phyloP scores from a whole-genome alignment of 2,113 vertebrate species.

The Nipponia nippon region DNA sequence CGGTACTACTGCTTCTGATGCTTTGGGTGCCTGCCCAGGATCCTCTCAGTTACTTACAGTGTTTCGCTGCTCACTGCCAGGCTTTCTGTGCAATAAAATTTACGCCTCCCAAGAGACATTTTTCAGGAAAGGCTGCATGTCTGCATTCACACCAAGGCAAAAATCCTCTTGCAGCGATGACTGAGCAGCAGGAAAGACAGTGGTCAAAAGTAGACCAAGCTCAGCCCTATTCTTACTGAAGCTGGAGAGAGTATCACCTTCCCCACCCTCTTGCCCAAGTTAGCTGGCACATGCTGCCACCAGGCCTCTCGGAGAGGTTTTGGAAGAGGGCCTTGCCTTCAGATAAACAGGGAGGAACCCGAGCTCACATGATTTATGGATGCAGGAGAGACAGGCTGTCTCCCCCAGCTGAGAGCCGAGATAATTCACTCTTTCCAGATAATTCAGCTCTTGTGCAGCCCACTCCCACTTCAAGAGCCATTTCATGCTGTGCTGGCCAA shows the following conservation, averaged over 20 bases:
- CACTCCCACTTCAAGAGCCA: background rate
- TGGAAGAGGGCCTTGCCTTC: background rate
- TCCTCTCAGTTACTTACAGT: background rate
- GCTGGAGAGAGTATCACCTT: background rate
- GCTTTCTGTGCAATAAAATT: background rate
- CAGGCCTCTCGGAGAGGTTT: background rate
- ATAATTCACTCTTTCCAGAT: background rate
- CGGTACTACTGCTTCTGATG: accelerated
- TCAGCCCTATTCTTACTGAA: background rate
- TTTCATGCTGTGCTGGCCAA: background rate
- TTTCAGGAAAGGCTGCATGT: background rate
- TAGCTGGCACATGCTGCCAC: background rate
- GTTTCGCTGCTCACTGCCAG: background rate
- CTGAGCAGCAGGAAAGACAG: background rate
- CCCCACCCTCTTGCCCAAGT: background rate
- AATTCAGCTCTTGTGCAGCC: background rate
- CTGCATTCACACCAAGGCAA: background rate
- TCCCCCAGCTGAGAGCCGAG: background rate
- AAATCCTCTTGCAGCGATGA: background rate
- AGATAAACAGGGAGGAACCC: background rate
- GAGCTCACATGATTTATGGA: background rate
- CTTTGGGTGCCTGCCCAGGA: background rate
- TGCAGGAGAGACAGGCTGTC: background rate
- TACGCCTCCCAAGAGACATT: background rate
- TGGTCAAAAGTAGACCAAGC: background rate